Base-by-base conservation (phyloP, 2,797 vertebrate species). In the Cebuella pygmaea region DNA sequence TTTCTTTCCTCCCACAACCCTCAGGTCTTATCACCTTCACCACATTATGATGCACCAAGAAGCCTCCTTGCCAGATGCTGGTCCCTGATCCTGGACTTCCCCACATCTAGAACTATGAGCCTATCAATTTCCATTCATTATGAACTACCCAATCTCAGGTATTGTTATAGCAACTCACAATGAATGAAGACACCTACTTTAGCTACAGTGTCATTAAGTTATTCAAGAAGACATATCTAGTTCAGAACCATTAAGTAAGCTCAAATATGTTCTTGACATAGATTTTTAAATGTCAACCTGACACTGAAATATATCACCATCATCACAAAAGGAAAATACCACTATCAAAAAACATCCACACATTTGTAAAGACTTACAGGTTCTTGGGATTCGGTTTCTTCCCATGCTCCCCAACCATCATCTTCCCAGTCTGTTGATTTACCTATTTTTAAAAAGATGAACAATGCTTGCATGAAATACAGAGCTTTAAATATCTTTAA, bases 391-490 rank as follows among this genome's bases (percentile, higher is more conserved):
- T 99, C 99, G 12, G 98, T 97, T 94, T 98, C 98, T 70, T 99
- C 99, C 99, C 99, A 99, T 1, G 99, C 98, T 97, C 99, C 99
- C 99, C 99, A 99, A 94, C 99, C 99, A 92, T 99, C 99, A 80
- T 99, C 99, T 96, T 99, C 99, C 99, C 99, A 99, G 76, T 98
- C 98, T 82, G 99, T 85, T 89, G 99, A 99, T 98, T 99, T 99
- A 96, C 99, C 99, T 99, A 92, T 20, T 87, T 95, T 95, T 80
- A 94, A 95, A 97, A 70, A 13, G 52, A 96, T 79, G 64, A 97
- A 86, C 97, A 97, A 12, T 72, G 19, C 55, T 85, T 67, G 93
- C 4, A 52, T 96, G 30, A 97, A 96, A 96, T 75, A 79, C 0
- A 91, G 27, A 26, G 10, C 36, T 95, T 87, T 59, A 93, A 74